A percentile compares a stretch with the other conserved stretches of the same genome.
phyloP scores from a whole-genome alignment of 2,797 vertebrate genomes.

The Myotis planiceps region DNA sequence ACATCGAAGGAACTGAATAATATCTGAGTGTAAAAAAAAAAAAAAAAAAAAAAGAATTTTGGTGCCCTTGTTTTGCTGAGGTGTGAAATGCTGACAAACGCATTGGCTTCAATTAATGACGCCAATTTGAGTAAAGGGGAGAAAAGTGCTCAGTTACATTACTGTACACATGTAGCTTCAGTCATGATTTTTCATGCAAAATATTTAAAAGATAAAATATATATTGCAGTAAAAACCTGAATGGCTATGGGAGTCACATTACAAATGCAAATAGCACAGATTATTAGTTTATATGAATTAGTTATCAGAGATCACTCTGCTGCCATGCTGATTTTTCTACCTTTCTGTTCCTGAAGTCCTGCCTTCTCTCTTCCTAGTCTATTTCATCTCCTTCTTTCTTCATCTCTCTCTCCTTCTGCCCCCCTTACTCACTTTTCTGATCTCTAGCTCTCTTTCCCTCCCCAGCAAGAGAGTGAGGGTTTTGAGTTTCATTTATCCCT shows the following conservation, averaged over 20 bases:
- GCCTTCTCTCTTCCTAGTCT: not conserved
- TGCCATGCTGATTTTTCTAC: not conserved
- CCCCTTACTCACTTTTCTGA: too few relatives aligned
- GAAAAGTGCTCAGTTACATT: not conserved
- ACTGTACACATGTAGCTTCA: not conserved
- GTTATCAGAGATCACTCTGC: not conserved
- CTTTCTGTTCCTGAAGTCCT: not conserved
- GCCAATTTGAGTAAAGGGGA: not conserved
- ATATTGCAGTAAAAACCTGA: not conserved
- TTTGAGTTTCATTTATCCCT: conserved; percentile 35
- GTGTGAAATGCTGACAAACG: not conserved
- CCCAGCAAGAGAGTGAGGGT: not conserved
- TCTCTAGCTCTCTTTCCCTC: not conserved
- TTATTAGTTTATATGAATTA: not conserved
- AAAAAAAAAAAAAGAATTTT: not conserved
- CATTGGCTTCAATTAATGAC: not conserved
- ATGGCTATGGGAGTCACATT: not conserved
- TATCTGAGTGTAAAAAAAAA: not conserved
- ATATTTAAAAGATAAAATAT: not conserved
- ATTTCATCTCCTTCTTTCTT: not conserved
- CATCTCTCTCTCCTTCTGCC: not conserved
- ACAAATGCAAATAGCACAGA: not conserved
- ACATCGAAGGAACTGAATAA: not conserved
- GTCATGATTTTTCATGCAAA: not conserved
- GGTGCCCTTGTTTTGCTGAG: not conserved